These are phyloP conservation scores for Silurus aristotelis DNA, from an alignment of 2,797 vertebrate genomes.

Conservation along the genomic window DNA sequence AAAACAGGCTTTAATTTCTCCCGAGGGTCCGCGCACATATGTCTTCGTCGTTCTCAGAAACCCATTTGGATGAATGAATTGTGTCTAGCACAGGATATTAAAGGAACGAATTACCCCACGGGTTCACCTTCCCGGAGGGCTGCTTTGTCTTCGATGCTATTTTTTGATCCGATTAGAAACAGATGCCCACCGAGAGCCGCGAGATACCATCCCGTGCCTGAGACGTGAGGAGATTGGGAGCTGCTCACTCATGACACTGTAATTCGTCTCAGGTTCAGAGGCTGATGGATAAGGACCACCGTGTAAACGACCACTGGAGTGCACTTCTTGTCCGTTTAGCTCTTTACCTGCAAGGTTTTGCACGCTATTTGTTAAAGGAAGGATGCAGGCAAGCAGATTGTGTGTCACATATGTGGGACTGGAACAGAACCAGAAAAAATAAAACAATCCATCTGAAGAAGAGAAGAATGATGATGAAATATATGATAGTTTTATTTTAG, in stretches of 20 bases:
- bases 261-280: slow-evolving; percentile 52
- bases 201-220: slow-evolving; percentile 45
- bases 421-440: neutral
- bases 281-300: slow-evolving; percentile 56
- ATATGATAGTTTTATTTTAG: neutral
- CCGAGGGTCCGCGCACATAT: slow-evolving; percentile 29
- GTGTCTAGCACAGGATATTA: slow-evolving; percentile 52
- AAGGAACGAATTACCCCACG: slow-evolving; percentile 50
- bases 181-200: slow-evolving; percentile 45
- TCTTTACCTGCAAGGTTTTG: slow-evolving; percentile 41
- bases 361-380: slow-evolving; percentile 35
- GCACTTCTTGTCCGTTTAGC: slow-evolving; percentile 29
- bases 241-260: slow-evolving; percentile 44
- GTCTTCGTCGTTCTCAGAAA: slow-evolving; percentile 42
- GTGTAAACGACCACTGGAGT: slow-evolving; percentile 27
- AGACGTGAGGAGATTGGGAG: slow-evolving; percentile 42
- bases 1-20: slow-evolving; percentile 23
- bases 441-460: neutral
- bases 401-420: slow-evolving; percentile 8
- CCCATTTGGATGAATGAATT: slow-evolving; percentile 49
- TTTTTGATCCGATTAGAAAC: slow-evolving; percentile 53
- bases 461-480: neutral
- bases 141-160: slow-evolving; percentile 47
- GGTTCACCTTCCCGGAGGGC: slow-evolving; percentile 50
- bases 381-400: neutral